Percentiles rank a stretch among this genome's conserved stretches.
Evolutionary conservation across 92 coral and sea anemone species (phyloP).

Genomic region (Montipora capitata): DNA sequence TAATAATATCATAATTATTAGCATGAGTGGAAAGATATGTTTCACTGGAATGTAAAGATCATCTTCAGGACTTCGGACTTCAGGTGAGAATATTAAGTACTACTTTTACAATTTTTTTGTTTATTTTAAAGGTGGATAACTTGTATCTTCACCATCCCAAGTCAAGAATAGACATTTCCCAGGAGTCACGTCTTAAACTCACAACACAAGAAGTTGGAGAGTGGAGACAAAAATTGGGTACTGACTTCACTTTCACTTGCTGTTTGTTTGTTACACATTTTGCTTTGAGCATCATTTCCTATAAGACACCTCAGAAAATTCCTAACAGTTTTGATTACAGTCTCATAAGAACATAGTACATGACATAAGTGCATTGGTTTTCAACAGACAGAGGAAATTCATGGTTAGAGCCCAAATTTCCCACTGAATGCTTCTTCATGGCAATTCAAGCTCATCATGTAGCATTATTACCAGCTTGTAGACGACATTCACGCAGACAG

Average conservation of each 20-base stretch:
- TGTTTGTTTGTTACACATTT: not conserved
- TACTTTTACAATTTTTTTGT: too few species aligned
- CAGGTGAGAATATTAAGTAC: too few species aligned
- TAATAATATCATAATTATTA: too few species aligned
- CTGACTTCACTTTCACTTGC: too few species aligned
- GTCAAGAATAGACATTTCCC: conserved; percentile 82
- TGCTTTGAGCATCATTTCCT: too few species aligned
- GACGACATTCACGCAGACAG: conserved; percentile 88
- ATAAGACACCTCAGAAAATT: too few species aligned
- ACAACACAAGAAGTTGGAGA: conserved; percentile 86
- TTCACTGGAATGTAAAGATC: too few species aligned
- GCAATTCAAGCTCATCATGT: conserved; percentile 91
- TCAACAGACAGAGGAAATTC: conserved; percentile 38
- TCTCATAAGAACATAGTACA: too few species aligned
- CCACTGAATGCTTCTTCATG: conserved; percentile 99
- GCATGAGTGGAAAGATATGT: too few species aligned
- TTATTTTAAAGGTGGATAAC: conserved; percentile 81
- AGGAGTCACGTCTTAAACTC: conserved; percentile 89
- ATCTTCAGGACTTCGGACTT: too few species aligned
- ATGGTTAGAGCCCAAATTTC: conserved; percentile 92
- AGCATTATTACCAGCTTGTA: conserved; percentile 90
- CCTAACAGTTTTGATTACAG: too few species aligned
- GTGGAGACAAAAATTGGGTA: conserved; percentile 87
- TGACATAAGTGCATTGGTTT: not conserved
- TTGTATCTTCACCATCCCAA: conserved; percentile 92